These are phyloP conservation scores for Adrianichthys oophorus DNA, from an alignment of 2,797 vertebrate species.

Conservation along the genomic window DNA sequence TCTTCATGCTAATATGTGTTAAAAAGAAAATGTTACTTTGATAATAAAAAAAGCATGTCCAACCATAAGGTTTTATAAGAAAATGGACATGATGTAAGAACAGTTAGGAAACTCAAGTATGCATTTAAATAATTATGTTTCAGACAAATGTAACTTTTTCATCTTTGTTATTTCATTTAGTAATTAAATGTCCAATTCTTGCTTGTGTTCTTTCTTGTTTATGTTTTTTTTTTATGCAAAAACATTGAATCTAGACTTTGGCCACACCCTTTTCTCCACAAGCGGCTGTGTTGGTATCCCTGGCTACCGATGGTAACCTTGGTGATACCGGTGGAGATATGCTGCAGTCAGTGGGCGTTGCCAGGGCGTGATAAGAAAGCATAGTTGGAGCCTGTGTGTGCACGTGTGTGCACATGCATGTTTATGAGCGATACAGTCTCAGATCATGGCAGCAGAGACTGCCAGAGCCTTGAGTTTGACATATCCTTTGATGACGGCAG, in stretches of 20 bases:
- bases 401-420: constrained; percentile 38
- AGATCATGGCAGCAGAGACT: constrained; percentile 51
- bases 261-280: constrained; percentile 64
- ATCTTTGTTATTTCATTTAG: background rate
- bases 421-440: constrained; percentile 34
- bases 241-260: constrained; percentile 35
- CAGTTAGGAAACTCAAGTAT: no score
- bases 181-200: background rate
- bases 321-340: constrained; percentile 75
- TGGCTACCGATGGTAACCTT: constrained; percentile 77
- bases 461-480: constrained; percentile 70
- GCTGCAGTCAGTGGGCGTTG: constrained; percentile 74
- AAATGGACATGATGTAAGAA: no score
- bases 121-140: no score
- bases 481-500: constrained; percentile 74
- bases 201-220: constrained; percentile 4
- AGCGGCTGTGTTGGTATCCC: constrained; percentile 64
- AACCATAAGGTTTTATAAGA: no score
- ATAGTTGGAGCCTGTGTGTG: constrained; percentile 46
- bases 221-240: constrained; percentile 24
- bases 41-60: background rate
- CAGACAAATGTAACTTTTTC: no score
- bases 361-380: constrained; percentile 79
- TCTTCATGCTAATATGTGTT: constrained; percentile 15
- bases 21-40: constrained; percentile 26